Percentiles rank a stretch among this genome's conserved stretches.
These are phyloP conservation scores for Patella vulgata DNA, from an alignment of 1,140 invertebrate species.

Conservation along the genomic window DNA sequence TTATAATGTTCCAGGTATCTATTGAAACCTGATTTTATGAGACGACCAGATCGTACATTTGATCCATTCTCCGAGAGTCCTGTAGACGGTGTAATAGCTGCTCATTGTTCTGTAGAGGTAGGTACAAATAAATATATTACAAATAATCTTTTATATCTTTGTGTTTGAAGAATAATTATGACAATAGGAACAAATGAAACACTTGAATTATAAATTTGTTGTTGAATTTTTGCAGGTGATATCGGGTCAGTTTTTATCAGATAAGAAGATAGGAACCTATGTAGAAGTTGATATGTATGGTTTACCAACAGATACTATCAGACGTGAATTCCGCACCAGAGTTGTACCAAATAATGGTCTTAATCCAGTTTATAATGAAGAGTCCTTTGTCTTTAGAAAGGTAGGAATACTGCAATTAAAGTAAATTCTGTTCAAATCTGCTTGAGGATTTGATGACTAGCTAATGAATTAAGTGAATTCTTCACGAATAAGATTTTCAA, in stretches of 20 bases:
- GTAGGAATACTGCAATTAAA: constrained; percentile 67
- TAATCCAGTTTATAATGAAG: constrained; percentile 97
- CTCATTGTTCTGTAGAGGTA: constrained; percentile 96
- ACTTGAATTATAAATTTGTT: not conserved
- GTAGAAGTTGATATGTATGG: constrained; percentile 99
- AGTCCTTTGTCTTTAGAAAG: constrained; percentile 97
- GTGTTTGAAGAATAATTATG: too few relatives aligned
- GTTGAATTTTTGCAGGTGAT: constrained; percentile 78
- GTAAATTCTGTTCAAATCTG: not conserved
- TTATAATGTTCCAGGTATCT: constrained; percentile 97
- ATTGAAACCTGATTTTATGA: constrained; percentile 99
- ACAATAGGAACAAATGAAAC: too few relatives aligned
- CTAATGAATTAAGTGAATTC: too few relatives aligned
- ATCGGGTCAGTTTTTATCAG: constrained; percentile 98
- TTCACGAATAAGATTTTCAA: too few relatives aligned
- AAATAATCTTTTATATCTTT: too few relatives aligned
- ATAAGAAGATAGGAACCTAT: constrained; percentile 98
- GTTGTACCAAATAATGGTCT: constrained; percentile 94
- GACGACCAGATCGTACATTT: constrained; percentile 93
- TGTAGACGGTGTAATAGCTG: constrained; percentile 99
- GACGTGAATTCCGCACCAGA: constrained; percentile 96
- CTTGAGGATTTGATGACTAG: too few relatives aligned
- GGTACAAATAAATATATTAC: constrained; percentile 29
- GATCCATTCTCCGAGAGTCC: constrained; percentile 99
- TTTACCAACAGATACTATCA: constrained; percentile 97